A percentile compares a stretch with the other conserved stretches of the same genome.
Evolutionary conservation across 2,888 invertebrate genomes (phyloP).

Genomic region (Synergus japonicus): DNA sequence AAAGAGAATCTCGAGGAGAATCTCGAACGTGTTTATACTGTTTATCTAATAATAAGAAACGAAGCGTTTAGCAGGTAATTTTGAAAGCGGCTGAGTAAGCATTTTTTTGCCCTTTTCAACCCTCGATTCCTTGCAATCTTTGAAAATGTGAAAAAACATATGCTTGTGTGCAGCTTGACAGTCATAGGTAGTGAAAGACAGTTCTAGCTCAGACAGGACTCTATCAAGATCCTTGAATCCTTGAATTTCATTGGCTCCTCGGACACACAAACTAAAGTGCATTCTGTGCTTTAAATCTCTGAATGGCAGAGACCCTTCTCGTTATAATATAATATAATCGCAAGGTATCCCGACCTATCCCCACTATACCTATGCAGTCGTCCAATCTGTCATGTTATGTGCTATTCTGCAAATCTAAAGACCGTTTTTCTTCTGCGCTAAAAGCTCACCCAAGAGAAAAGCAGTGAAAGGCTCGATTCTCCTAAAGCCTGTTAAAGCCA

Average conservation of each 20-base stretch:
- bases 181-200: neutral
- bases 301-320: neutral
- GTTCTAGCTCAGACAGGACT: neutral
- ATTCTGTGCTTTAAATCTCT: neutral
- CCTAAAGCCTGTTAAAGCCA: neutral
- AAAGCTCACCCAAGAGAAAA: neutral
- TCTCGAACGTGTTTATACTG: neutral
- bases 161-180: neutral
- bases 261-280: neutral
- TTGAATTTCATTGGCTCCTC: neutral
- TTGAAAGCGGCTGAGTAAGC: neutral
- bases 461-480: neutral
- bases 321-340: neutral
- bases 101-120: neutral
- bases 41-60: neutral
- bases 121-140: neutral
- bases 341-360: neutral
- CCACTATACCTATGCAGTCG: neutral
- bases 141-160: neutral
- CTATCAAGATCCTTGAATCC: neutral
- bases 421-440: neutral
- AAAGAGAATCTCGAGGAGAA: neutral
- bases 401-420: neutral
- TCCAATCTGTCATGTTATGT: neutral
- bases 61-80: neutral